A percentile compares a stretch with the other conserved stretches of the same genome.
phyloP scores from a whole-genome alignment of 2,113 vertebrate species.

The Alethe castanea region DNA sequence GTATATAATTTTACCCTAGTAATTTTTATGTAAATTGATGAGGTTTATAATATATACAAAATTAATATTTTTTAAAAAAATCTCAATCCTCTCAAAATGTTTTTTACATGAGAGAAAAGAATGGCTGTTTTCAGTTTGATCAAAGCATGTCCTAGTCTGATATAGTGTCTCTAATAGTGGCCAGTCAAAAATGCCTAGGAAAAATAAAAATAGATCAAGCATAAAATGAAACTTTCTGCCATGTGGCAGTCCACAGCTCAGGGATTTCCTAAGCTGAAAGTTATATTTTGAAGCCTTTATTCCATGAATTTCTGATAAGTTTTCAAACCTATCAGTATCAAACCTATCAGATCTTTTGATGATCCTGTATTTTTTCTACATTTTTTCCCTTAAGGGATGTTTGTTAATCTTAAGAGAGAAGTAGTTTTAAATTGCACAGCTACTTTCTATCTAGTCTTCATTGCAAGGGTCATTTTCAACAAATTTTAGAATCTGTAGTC shows the following conservation, averaged over 20 bases:
- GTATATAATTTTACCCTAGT: neutral
- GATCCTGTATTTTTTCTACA: neutral
- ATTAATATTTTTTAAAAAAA: neutral
- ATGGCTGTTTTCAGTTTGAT: neutral
- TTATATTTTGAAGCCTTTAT: constrained; percentile 3
- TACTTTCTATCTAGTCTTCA: neutral
- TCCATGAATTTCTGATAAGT: constrained; percentile 17
- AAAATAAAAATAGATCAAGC: constrained; percentile 21
- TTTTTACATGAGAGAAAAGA: neutral
- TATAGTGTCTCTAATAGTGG: neutral
- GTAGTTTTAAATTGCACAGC: neutral
- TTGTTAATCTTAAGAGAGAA: neutral
- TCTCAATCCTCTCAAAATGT: neutral
- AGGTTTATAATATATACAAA: neutral
- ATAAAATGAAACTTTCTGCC: constrained; percentile 37
- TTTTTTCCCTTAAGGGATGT: neutral
- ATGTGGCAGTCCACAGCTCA: constrained; percentile 46
- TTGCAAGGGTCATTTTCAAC: neutral
- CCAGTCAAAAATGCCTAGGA: neutral
- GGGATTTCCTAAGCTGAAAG: constrained; percentile 15
- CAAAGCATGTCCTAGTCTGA: neutral
- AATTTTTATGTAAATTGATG: neutral
- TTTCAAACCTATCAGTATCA: constrained; percentile 1
- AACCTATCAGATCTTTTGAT: neutral
- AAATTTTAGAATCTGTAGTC: neutral